phyloP scores from a whole-genome alignment of 2,797 vertebrate genomes.

The Hemibagrus guttatus region DNA sequence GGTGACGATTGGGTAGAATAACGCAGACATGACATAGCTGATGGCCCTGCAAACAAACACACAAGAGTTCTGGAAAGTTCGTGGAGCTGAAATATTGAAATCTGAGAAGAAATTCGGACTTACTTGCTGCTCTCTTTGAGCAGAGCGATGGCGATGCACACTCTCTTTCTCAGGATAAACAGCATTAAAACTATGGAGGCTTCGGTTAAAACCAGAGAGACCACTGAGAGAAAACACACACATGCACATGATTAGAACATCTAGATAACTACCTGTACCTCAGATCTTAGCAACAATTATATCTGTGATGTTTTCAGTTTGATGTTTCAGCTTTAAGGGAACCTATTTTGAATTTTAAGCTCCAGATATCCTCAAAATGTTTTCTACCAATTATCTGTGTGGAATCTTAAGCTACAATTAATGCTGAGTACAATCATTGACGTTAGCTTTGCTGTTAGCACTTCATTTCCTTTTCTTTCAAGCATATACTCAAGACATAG shows the following conservation, averaged over 20 bases:
- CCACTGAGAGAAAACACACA: slow-evolving; percentile 72
- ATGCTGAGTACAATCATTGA: neutral
- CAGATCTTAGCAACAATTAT: neutral
- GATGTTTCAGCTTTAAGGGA: neutral
- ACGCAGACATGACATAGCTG: slow-evolving; percentile 81
- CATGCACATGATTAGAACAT: neutral
- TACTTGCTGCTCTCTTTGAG: slow-evolving; percentile 92
- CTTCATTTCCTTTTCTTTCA: neutral
- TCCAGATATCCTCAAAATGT: neutral
- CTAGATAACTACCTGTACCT: neutral
- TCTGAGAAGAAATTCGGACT: slow-evolving; percentile 25
- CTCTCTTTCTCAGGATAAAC: slow-evolving; percentile 83
- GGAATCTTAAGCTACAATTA: neutral
- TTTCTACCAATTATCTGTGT: neutral
- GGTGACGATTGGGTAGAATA: slow-evolving; percentile 86
- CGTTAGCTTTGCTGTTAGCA: neutral
- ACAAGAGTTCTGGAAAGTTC: neutral
- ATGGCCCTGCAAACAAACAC: slow-evolving; percentile 77
- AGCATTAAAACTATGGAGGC: slow-evolving; percentile 78
- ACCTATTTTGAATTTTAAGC: neutral
- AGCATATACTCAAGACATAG: neutral
- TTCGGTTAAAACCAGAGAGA: slow-evolving; percentile 78
- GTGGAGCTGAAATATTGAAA: neutral
- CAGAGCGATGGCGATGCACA: slow-evolving; percentile 82
- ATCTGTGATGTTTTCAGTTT: neutral